phyloP scores from a whole-genome alignment of 2,113 vertebrate genomes.

The Galemys pyrenaicus region DNA sequence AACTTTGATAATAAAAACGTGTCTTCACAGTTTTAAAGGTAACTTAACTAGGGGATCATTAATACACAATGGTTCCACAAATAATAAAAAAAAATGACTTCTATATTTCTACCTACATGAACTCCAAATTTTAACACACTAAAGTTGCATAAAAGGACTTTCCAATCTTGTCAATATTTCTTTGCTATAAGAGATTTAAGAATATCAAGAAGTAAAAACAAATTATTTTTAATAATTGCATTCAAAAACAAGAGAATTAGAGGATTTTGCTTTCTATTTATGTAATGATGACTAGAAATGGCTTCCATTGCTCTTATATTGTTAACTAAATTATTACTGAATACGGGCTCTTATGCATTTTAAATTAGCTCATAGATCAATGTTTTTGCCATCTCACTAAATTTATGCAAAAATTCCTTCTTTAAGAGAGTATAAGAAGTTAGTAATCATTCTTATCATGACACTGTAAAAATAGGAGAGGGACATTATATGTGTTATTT shows the following conservation, averaged over 20 bases:
- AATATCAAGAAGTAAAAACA: neutral
- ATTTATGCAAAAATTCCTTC: neutral
- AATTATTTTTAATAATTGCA: neutral
- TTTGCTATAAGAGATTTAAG: neutral
- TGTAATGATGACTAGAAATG: neutral
- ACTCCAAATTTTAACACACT: neutral
- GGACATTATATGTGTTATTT: slow-evolving; percentile 49
- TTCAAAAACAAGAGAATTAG: neutral
- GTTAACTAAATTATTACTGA: neutral
- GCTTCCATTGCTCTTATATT: neutral
- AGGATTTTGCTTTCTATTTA: neutral
- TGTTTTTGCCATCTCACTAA: neutral
- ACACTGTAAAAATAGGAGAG: slow-evolving; percentile 48
- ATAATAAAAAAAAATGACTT: neutral
- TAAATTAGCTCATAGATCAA: neutral
- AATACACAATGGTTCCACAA: neutral
- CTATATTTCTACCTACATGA: neutral
- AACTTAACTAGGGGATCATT: neutral
- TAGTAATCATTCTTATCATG: slow-evolving; percentile 16
- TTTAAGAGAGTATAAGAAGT: neutral
- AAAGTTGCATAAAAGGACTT: neutral
- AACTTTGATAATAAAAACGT: neutral
- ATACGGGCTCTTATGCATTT: neutral
- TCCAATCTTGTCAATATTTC: neutral
- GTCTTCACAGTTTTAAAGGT: neutral